phyloP scores from a whole-genome alignment of 2,113 vertebrate genomes.

The Cololabis saira region DNA sequence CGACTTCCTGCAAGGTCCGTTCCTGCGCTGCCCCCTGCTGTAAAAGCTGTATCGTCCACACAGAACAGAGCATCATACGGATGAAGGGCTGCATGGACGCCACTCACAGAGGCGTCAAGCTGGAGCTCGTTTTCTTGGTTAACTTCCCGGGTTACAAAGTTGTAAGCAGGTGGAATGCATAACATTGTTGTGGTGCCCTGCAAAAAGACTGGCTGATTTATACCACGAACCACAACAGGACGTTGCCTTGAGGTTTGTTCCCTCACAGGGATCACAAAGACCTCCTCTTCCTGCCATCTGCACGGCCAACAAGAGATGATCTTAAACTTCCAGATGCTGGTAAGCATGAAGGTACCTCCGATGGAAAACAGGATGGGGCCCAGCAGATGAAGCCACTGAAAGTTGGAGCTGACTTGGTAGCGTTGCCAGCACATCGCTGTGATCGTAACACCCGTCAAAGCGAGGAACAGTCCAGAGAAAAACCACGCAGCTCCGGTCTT shows the following conservation, averaged over 20 bases:
- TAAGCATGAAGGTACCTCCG: slow-evolving; percentile 84
- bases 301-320: slow-evolving; percentile 80
- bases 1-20: slow-evolving; percentile 22
- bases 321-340: slow-evolving; percentile 85
- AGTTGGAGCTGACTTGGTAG: slow-evolving; percentile 61
- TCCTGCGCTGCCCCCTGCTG: slow-evolving; percentile 50
- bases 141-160: slow-evolving; percentile 69
- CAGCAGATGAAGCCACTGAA: slow-evolving; percentile 86
- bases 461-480: slow-evolving; percentile 86
- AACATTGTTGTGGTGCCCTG: slow-evolving; percentile 80
- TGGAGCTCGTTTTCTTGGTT: slow-evolving; percentile 36
- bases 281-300: slow-evolving; percentile 69
- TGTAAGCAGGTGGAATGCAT: slow-evolving; percentile 79
- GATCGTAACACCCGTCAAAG: slow-evolving; percentile 84
- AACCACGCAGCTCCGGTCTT: slow-evolving; percentile 84
- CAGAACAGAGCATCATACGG: slow-evolving; percentile 75
- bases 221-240: slow-evolving; percentile 83
- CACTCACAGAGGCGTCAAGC: neutral
- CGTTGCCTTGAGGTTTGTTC: slow-evolving; percentile 71
- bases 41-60: slow-evolving; percentile 75
- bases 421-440: slow-evolving; percentile 86
- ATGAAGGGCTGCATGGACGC: slow-evolving; percentile 40
- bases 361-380: slow-evolving; percentile 88
- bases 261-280: slow-evolving; percentile 48
- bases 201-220: slow-evolving; percentile 85